Base-by-base conservation (phyloP, 2,113 vertebrate species). In the Odocoileus virginianus region DNA sequence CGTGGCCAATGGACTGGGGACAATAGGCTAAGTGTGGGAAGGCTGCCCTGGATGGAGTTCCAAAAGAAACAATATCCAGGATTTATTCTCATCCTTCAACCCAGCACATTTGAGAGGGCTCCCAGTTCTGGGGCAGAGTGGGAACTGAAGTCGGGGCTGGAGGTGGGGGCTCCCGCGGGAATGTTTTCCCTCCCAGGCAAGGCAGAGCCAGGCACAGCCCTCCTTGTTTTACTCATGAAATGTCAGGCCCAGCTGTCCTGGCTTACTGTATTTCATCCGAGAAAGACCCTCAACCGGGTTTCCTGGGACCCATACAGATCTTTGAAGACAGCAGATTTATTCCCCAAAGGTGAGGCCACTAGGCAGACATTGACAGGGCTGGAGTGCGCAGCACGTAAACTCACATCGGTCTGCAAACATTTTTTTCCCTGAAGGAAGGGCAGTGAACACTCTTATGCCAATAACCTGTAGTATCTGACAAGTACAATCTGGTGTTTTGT, bases 321-420 rank as follows among this genome's bases (percentile, higher is more conserved):
- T 96, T 88, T 86, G 89, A 97, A 97, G 87, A 64, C 50, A 94
- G 91, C 85, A 71, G 91, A 97, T 96, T 96, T 95, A 93, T 92
- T 96, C 55, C 88, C 23, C 27, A 82, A 81, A 91, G 83, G 58
- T 84, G 87, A 96, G 61, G 54, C 57, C 36, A 43, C 21, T 47
- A 78, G 15, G 74, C 40, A 84, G 91, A 76, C 82, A 40, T 50
- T 4, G 16, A 52, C 74, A 2, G 40, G 61, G 76, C 58, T 76
- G 74, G 71, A 89, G 78, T 0, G 1, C 2, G 3, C 25, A 83
- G 89, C 40, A 36, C 10, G 0, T 54, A 88, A 91, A 57, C 64
- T 95, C 93, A 52, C 61, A 58, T 17, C 0, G 9, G n/a, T 52
- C 87, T 89, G 52, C 79, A 76, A 93, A 91, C n/a, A 50, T 67